Percentiles rank a stretch among this genome's conserved stretches.
phyloP scores from a whole-genome alignment of 1,140 invertebrate genomes.

The Bombus waltoni region DNA sequence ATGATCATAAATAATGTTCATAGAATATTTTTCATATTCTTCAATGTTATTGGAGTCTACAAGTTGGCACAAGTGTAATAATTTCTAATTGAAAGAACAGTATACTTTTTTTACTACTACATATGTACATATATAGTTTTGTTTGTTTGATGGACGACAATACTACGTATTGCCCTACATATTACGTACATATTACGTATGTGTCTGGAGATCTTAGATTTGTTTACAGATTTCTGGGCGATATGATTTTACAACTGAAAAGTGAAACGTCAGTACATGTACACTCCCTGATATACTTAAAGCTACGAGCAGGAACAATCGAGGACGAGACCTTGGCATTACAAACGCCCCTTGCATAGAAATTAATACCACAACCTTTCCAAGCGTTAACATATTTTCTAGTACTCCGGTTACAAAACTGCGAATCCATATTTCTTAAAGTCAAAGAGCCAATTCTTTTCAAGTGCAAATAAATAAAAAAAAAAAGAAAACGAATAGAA shows the following conservation, averaged over 20 bases:
- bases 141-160: too few species aligned
- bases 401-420: background rate
- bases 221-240: background rate
- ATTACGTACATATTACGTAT: background rate
- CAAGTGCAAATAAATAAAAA: background rate
- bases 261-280: slow-evolving; percentile 19
- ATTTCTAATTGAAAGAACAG: too few species aligned
- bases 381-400: slow-evolving; percentile 10
- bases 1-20: too few species aligned
- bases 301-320: slow-evolving; percentile 39
- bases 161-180: too few species aligned
- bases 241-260: slow-evolving; percentile 29
- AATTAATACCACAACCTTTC: slow-evolving; percentile 62
- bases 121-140: too few species aligned
- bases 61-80: too few species aligned
- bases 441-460: background rate
- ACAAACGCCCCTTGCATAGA: slow-evolving; percentile 45
- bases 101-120: too few species aligned
- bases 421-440: background rate
- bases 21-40: too few species aligned
- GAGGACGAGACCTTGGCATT: slow-evolving; percentile 69
- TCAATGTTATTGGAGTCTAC: too few species aligned
- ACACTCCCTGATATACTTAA: slow-evolving; percentile 2
- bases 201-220: background rate
- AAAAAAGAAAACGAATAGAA: background rate